Evolutionary conservation across 1,140 invertebrate species (phyloP).

Genomic region (Diuraphis noxia): DNA sequence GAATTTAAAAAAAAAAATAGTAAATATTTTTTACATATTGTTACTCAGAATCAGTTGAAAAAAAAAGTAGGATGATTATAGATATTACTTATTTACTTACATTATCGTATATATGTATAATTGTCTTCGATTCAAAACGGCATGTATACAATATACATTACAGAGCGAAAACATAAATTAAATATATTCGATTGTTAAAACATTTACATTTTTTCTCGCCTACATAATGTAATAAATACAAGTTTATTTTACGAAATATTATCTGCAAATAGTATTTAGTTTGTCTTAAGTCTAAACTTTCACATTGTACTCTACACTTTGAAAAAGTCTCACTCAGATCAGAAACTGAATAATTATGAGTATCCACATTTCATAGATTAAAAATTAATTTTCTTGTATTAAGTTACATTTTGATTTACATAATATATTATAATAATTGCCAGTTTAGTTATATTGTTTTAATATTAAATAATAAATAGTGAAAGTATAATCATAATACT

Average conservation of each 20-base stretch:
- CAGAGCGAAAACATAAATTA: accelerated
- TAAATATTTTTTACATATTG: no score
- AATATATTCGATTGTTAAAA: no score
- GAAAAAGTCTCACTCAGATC: no score
- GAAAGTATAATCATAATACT: not conserved
- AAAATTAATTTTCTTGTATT: not conserved
- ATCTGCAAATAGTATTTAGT: not conserved
- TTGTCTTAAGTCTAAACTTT: not conserved
- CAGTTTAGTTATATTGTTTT: not conserved
- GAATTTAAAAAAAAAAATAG: no score
- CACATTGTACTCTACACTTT: not conserved
- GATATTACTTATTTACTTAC: no score
- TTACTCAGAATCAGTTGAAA: no score
- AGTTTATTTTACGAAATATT: not conserved
- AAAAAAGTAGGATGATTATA: no score
- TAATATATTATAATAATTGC: not conserved
- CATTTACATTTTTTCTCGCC: no score
- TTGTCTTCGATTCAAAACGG: no score
- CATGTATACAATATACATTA: not conserved
- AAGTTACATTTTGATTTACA: not conserved
- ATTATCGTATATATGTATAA: not conserved
- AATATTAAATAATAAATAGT: not conserved
- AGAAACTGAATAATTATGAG: no score
- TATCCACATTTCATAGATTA: not conserved
- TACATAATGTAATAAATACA: not conserved